These are phyloP conservation scores for Prionailurus bengalensis DNA, from an alignment of 2,113 vertebrate genomes.

Conservation along the genomic window DNA sequence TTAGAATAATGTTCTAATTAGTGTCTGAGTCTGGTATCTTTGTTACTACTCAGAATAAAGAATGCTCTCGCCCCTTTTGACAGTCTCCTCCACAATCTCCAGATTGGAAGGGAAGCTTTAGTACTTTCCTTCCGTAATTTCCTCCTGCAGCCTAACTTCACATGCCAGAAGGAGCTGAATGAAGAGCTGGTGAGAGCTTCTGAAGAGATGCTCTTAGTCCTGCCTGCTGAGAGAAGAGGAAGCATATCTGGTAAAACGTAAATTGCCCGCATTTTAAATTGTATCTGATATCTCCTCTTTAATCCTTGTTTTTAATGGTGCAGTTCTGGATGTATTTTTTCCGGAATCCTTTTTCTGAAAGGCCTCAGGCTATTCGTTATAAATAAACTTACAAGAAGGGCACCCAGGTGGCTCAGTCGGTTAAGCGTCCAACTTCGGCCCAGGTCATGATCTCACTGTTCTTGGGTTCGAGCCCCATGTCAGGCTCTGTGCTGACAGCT, in stretches of 20 bases:
- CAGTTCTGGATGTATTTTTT: not conserved
- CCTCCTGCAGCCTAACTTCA: not conserved
- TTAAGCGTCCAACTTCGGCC: too few species aligned
- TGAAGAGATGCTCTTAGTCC: not conserved
- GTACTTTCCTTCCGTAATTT: not conserved
- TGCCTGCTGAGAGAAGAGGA: not conserved
- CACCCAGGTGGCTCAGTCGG: too few species aligned
- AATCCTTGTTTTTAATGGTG: not conserved
- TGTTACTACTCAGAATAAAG: not conserved
- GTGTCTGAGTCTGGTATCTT: not conserved
- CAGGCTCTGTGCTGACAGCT: too few species aligned
- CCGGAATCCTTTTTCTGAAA: not conserved
- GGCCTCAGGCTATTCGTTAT: not conserved
- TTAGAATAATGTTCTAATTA: not conserved
- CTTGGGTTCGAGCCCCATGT: too few species aligned
- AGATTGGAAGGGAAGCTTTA: not conserved
- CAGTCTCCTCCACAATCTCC: not conserved
- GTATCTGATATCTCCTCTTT: not conserved
- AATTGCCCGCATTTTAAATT: not conserved
- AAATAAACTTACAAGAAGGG: not conserved
- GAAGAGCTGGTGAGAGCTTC: not conserved
- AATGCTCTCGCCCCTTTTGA: not conserved
- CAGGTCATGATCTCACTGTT: too few species aligned
- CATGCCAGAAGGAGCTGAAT: not conserved
- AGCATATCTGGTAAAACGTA: not conserved